A percentile compares a stretch with the other conserved stretches of the same genome.
Evolutionary conservation across 2,888 invertebrate genomes (phyloP).

Genomic region (Atrina japonica): DNA sequence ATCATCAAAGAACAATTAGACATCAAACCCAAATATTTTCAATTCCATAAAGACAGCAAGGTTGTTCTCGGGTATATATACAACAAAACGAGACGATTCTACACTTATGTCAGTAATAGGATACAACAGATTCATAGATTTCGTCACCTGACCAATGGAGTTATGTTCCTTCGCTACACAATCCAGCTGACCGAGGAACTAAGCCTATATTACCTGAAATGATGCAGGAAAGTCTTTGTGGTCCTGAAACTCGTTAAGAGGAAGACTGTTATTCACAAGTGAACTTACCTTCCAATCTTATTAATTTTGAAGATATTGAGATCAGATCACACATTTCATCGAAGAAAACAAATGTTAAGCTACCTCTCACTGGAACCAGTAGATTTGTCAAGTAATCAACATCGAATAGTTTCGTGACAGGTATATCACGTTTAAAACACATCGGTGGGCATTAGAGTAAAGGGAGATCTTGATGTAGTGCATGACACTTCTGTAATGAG

Average conservation of each 20-base stretch:
- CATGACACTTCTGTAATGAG: no score
- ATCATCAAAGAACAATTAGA: constrained; percentile 33
- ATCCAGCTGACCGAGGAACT: constrained; percentile 45
- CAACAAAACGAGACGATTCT: constrained; percentile 46
- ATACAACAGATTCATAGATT: constrained; percentile 29
- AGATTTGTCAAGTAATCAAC: constrained; percentile 20
- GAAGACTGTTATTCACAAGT: background rate
- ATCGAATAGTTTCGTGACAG: constrained; percentile 38
- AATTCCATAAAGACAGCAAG: constrained; percentile 48
- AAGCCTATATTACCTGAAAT: constrained; percentile 7
- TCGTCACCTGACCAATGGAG: constrained; percentile 28
- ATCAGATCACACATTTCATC: constrained; percentile 25
- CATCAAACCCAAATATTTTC: constrained; percentile 9
- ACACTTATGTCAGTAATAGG: constrained; percentile 47
- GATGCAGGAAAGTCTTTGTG: constrained; percentile 31
- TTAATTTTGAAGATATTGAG: constrained; percentile 31
- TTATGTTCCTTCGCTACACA: constrained; percentile 26
- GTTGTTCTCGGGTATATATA: constrained; percentile 49
- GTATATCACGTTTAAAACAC: no score
- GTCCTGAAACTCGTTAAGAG: background rate
- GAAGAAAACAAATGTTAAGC: background rate
- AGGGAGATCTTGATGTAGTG: no score
- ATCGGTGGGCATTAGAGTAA: no score
- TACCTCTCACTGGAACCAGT: background rate
- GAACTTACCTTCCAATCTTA: constrained; percentile 12